Percentiles rank a stretch among this genome's conserved stretches.
phyloP scores from a whole-genome alignment of 2,113 vertebrate species.

The pig (Sus scrofa) region DNA sequence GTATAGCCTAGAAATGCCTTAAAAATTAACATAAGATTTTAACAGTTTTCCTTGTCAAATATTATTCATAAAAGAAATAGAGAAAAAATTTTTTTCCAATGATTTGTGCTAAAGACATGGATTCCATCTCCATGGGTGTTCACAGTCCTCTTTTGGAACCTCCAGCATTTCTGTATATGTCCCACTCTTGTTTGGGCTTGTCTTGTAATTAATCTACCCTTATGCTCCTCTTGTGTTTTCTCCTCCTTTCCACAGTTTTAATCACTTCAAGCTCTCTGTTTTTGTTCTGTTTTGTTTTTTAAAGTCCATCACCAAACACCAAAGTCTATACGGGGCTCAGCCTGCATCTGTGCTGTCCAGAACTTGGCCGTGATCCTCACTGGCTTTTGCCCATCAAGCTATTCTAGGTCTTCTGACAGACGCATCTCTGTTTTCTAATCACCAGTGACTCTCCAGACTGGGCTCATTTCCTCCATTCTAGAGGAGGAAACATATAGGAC shows the following conservation, averaged over 20 bases:
- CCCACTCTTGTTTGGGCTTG: background rate
- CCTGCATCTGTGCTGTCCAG: background rate
- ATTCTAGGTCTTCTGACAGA: background rate
- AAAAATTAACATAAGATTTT: background rate
- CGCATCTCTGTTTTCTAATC: background rate
- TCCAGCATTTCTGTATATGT: background rate
- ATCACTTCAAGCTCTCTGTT: background rate
- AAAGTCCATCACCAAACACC: background rate
- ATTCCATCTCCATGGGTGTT: background rate
- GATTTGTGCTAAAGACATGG: background rate
- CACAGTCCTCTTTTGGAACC: background rate
- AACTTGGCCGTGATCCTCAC: background rate
- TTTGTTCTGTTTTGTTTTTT: background rate
- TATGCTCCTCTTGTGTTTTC: background rate
- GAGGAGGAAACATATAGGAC: background rate
- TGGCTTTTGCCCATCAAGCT: background rate
- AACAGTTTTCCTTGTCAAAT: background rate
- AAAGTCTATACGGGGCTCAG: background rate
- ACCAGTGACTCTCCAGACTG: background rate
- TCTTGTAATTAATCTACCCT: background rate
- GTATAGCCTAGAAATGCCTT: background rate
- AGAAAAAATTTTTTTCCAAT: background rate
- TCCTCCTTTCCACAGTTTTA: background rate
- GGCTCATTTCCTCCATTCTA: background rate
- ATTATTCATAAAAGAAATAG: background rate